Percentiles rank a stretch among this genome's conserved stretches.
Conservation (phyloP, 2,113 vertebrate species). For the Gnathonemus longibarbis region DNA sequence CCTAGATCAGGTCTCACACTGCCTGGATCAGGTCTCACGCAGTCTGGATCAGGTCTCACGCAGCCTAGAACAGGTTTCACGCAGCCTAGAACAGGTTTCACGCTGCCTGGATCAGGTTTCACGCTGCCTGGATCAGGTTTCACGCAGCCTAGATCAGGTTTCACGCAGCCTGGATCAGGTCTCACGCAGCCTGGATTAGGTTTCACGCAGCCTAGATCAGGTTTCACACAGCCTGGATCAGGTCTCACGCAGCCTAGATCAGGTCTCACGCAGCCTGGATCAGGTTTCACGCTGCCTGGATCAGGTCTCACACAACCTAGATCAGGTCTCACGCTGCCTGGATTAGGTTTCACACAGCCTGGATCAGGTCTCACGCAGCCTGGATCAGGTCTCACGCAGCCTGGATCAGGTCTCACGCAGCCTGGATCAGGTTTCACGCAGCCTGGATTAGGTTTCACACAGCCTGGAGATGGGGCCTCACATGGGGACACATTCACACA, state of each 20-base stretch:
- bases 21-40: background rate
- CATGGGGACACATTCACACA: conserved; percentile 10
- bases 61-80: background rate
- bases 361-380: background rate
- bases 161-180: background rate
- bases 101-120: background rate
- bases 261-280: background rate
- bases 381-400: background rate
- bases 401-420: background rate
- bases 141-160: background rate
- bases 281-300: background rate
- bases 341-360: background rate
- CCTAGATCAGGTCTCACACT: background rate
- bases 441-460: background rate
- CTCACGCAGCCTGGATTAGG: background rate
- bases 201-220: background rate
- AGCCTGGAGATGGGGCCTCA: background rate
- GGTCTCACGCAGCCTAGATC: background rate
- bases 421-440: background rate
- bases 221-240: background rate
- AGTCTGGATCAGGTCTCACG: background rate
- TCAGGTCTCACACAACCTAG: background rate
- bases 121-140: background rate
- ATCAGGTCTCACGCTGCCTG: background rate
- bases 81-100: background rate